Conservation (phyloP, 2,888 invertebrate species). For the Drosophila siamana region DNA sequence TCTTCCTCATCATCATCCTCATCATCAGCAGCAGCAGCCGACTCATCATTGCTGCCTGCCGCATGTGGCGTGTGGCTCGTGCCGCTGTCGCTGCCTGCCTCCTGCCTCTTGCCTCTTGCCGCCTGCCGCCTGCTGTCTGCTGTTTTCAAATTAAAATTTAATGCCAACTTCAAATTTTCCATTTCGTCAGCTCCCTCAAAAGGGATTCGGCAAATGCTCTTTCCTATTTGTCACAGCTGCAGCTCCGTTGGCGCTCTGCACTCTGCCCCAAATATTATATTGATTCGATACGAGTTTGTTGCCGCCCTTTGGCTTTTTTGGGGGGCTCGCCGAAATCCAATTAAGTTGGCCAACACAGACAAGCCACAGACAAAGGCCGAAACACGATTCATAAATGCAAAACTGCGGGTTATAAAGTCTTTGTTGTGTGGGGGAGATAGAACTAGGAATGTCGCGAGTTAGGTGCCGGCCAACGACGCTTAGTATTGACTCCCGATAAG, state of each 20-base stretch:
- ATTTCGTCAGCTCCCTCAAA: slow-evolving; percentile 31
- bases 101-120: not conserved
- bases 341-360: slow-evolving; percentile 54
- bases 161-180: slow-evolving; percentile 47
- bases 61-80: slow-evolving; percentile 61
- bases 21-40: slow-evolving; percentile 9
- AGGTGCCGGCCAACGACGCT: slow-evolving; percentile 6
- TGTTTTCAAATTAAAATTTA: slow-evolving; percentile 44
- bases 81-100: slow-evolving; percentile 2
- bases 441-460: not conserved
- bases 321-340: slow-evolving; percentile 58
- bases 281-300: slow-evolving; percentile 27
- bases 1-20: slow-evolving; percentile 27
- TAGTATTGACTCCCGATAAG: slow-evolving; percentile 55
- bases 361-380: slow-evolving; percentile 21
- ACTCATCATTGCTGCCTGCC: slow-evolving; percentile 7
- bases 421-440: not conserved
- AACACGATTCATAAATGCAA: slow-evolving; percentile 31
- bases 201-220: slow-evolving; percentile 14
- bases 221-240: slow-evolving; percentile 16
- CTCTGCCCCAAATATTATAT: slow-evolving; percentile 9
- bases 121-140: slow-evolving; percentile 3
- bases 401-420: slow-evolving; percentile 4
- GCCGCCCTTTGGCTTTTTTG: slow-evolving; percentile 17
- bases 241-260: not conserved